Evolutionary conservation across 2,113 vertebrate genomes (phyloP).

Genomic region (Anseranas semipalmata): DNA sequence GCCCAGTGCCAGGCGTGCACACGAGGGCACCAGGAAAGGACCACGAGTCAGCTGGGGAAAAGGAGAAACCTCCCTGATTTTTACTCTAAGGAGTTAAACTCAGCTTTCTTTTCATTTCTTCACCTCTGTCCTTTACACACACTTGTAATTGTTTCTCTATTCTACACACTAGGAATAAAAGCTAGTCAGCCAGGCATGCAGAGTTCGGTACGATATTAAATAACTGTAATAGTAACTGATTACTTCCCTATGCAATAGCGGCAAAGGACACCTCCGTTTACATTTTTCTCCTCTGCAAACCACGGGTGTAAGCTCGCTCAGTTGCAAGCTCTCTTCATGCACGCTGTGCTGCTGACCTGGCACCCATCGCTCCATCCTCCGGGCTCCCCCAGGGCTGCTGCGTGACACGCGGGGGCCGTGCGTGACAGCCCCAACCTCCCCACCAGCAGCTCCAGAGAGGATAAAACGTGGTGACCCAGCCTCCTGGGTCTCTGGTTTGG

Average conservation of each 20-base stretch:
- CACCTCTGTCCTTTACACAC: neutral
- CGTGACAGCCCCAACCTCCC: neutral
- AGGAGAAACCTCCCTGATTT: neutral
- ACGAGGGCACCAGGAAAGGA: neutral
- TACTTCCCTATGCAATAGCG: neutral
- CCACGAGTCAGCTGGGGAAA: neutral
- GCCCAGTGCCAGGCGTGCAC: fast-evolving
- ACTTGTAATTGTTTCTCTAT: neutral
- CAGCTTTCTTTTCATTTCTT: neutral
- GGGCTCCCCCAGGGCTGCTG: neutral
- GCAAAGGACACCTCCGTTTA: neutral
- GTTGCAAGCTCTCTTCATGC: neutral
- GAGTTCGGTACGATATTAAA: neutral
- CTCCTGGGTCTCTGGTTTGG: neutral
- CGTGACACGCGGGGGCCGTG: neutral
- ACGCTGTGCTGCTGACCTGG: neutral
- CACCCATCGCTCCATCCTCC: neutral
- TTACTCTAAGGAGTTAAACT: neutral
- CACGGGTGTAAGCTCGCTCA: neutral
- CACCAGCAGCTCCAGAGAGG: neutral
- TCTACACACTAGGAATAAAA: neutral
- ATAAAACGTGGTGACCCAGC: neutral
- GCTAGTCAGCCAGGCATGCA: neutral
- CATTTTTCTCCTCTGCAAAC: neutral
- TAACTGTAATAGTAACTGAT: neutral